Evolutionary conservation across 2,113 vertebrate genomes (phyloP), one percentile per base, ranked within the genome.

Genomic region (Beaufortia kweichowensis): DNA sequence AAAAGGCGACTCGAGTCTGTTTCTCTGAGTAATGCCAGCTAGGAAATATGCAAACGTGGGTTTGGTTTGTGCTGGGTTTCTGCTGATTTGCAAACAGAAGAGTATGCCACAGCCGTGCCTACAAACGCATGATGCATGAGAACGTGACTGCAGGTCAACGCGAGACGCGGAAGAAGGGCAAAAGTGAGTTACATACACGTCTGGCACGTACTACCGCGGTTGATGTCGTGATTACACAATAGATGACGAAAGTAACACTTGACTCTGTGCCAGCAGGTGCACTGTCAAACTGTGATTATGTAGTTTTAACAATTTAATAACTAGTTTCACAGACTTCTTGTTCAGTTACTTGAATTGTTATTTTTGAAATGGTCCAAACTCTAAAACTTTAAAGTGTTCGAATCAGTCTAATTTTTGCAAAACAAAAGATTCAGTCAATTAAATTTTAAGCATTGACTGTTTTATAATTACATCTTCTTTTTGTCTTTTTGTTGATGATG

Each of bases 111-210:
- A 29, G 63, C 74, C 74, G 63, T 31, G n/a, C 41, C 66, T 15
- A 24, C 21, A n/a, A 41, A 31, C n/a, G 31, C 67, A 79, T 81
- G 69, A 81, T 77, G 79, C 67, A 73, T 59, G 29, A 81, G 79
- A 71, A 71, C 43, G 64, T 78, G 79, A 74, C 73, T 77, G 62
- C 39, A 56, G 26, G 70, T 72, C 46, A 76, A 7, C 15, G 61
- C 31, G 56, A 28, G 50, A 46, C 76, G 43, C 17, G 3, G 46
- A 48, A 68, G 31, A 68, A 23, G 59, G 31, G 28, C 35, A 48
- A 60, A 39, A 0, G 5, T 74, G 70, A 61, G 33, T 46, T 26
- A 61, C 19, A 61, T 39, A 61, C 33, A 56, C 12, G 9, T 28
- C 46, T 28, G 10, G 26, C 39, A 19, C 48, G 12, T 19, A 70